Percentiles rank a stretch among this genome's conserved stretches.
These are phyloP conservation scores for Cephus cinctus DNA, from an alignment of 1,140 invertebrate genomes.

Conservation along the genomic window DNA sequence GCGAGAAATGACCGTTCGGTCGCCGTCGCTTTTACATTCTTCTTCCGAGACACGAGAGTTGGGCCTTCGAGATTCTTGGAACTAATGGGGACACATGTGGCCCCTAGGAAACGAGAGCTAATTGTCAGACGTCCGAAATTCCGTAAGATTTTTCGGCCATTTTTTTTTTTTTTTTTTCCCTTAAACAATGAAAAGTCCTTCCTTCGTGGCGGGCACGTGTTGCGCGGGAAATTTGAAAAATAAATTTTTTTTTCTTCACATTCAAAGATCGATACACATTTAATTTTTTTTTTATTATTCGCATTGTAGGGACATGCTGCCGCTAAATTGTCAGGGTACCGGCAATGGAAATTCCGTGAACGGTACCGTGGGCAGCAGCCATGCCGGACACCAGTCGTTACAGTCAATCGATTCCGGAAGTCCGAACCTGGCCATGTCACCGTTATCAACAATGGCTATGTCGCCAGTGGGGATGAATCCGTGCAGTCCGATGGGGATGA, in stretches of 20 bases:
- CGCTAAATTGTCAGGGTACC: conserved; percentile 34
- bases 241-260: too few relatives aligned
- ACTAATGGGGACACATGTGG: not conserved
- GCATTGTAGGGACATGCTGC: conserved; percentile 45
- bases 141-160: not conserved
- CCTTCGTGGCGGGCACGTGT: too few relatives aligned
- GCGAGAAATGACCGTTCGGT: conserved; percentile 5
- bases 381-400: conserved; percentile 39
- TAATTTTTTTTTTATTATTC: too few relatives aligned
- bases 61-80: conserved; percentile 13
- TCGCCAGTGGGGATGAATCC: conserved; percentile 46
- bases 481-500: conserved; percentile 48
- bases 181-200: not conserved
- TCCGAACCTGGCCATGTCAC: conserved; percentile 43
- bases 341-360: conserved; percentile 19
- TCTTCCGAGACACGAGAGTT: conserved; percentile 2
- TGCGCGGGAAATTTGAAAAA: not conserved
- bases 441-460: conserved; percentile 49
- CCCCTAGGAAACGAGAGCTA: conserved; percentile 9
- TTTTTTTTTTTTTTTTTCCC: conserved; percentile 5
- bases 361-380: conserved; percentile 18
- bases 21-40: not conserved
- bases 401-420: conserved; percentile 44
- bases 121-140: conserved; percentile 10
- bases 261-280: too few relatives aligned